These are phyloP conservation scores for Tamandua tetradactyla DNA, from an alignment of 2,797 vertebrate genomes.

Conservation along the genomic window DNA sequence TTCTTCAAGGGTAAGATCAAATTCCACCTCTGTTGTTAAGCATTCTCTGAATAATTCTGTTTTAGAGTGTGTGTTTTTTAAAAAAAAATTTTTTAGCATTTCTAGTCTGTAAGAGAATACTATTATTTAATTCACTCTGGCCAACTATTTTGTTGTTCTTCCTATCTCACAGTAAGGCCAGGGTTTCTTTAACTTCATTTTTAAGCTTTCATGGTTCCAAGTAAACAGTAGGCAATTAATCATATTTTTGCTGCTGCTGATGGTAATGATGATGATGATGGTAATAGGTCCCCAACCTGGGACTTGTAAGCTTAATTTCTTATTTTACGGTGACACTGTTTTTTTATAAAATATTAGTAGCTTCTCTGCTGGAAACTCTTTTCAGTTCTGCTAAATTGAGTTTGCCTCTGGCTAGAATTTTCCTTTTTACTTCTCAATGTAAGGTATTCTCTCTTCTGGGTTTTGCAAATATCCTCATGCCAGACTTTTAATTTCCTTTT, in stretches of 20 bases:
- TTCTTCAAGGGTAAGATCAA: background rate
- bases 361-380: constrained; percentile 22
- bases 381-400: constrained; percentile 19
- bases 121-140: constrained; percentile 7
- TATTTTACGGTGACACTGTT: background rate
- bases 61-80: background rate
- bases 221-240: background rate
- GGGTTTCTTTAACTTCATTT: constrained; percentile 30
- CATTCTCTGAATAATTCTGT: background rate
- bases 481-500: background rate
- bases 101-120: background rate
- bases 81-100: background rate
- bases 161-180: background rate
- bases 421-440: background rate
- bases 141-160: constrained; percentile 31
- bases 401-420: constrained; percentile 47
- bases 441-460: background rate
- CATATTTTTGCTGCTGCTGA: background rate
- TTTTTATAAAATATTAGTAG: constrained; percentile 23
- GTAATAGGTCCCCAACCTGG: background rate
- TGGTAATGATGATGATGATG: background rate
- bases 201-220: background rate
- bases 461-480: background rate
- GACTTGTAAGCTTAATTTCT: background rate
- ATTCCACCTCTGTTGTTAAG: background rate